A percentile compares a stretch with the other conserved stretches of the same genome.
Evolutionary conservation across 2,888 invertebrate genomes (phyloP).

Genomic region (Kuschelorhynchus macadamiae): DNA sequence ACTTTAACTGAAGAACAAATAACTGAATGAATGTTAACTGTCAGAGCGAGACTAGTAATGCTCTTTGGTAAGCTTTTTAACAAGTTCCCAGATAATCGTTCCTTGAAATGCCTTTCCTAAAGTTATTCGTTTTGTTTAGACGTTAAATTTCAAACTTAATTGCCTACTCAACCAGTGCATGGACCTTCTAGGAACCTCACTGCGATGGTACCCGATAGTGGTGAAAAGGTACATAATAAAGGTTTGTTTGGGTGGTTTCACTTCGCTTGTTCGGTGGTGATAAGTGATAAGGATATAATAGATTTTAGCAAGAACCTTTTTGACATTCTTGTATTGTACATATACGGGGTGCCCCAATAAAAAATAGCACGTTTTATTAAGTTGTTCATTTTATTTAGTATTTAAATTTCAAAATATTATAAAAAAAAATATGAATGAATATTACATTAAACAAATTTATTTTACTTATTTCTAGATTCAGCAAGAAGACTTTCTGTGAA

Average conservation of each 20-base stretch:
- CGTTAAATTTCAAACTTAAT: slow-evolving; percentile 8
- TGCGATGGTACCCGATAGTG: slow-evolving; percentile 15
- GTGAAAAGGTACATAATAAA: not conserved
- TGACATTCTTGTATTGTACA: too few species aligned
- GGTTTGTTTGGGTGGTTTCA: not conserved
- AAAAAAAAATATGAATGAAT: too few species aligned
- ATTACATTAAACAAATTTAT: too few species aligned
- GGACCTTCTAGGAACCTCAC: slow-evolving; percentile 14
- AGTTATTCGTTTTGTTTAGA: slow-evolving; percentile 7
- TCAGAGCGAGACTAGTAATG: too few species aligned
- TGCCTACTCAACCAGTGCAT: slow-evolving; percentile 1
- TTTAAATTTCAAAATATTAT: too few species aligned
- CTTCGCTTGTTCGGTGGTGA: not conserved
- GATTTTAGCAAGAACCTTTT: not conserved
- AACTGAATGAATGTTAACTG: too few species aligned
- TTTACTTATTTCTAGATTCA: too few species aligned
- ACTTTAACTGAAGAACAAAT: too few species aligned
- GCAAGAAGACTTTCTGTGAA: too few species aligned
- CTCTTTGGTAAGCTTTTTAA: not conserved
- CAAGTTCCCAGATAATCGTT: slow-evolving; percentile 4
- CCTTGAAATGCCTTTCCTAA: not conserved
- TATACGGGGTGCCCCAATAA: too few species aligned
- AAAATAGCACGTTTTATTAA: too few species aligned
- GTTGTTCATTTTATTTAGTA: too few species aligned
- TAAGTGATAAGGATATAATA: not conserved